A percentile compares a stretch with the other conserved stretches of the same genome.
Conservation (phyloP, 2,888 invertebrate genomes). For the Osmoderma eremita region DNA sequence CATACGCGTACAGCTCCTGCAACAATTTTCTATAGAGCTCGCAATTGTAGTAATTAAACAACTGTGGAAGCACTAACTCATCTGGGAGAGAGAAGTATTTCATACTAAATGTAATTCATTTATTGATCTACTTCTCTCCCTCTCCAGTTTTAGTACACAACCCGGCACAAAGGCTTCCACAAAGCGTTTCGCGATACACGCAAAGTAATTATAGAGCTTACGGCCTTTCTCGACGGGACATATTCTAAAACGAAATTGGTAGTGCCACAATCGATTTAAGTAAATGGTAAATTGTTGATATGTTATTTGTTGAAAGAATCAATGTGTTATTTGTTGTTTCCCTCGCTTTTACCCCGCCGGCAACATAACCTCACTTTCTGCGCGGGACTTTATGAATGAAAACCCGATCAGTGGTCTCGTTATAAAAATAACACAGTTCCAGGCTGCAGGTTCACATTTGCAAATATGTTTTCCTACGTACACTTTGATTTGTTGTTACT, state of each 20-base stretch:
- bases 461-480: not conserved
- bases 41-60: not conserved
- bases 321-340: slow-evolving; percentile 40
- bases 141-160: slow-evolving; percentile 49
- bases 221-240: slow-evolving; percentile 19
- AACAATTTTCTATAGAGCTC: no score
- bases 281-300: slow-evolving; percentile 46
- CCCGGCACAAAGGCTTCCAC: slow-evolving; percentile 50
- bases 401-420: not conserved
- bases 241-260: slow-evolving; percentile 17
- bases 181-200: slow-evolving; percentile 37
- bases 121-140: slow-evolving; percentile 62
- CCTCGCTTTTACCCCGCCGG: slow-evolving; percentile 41
- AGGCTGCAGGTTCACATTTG: slow-evolving; percentile 4
- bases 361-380: slow-evolving; percentile 48
- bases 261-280: slow-evolving; percentile 19
- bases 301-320: slow-evolving; percentile 42
- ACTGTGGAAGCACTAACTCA: slow-evolving; percentile 43
- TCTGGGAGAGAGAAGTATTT: slow-evolving; percentile 52
- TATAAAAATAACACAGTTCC: slow-evolving; percentile 30
- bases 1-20: no score
- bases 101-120: slow-evolving; percentile 63
- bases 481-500: slow-evolving; percentile 3
- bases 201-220: slow-evolving; percentile 44
- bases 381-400: slow-evolving; percentile 42